Conservation (phyloP, 2,113 vertebrate species). For the Pseudorectes ferrugineus region DNA sequence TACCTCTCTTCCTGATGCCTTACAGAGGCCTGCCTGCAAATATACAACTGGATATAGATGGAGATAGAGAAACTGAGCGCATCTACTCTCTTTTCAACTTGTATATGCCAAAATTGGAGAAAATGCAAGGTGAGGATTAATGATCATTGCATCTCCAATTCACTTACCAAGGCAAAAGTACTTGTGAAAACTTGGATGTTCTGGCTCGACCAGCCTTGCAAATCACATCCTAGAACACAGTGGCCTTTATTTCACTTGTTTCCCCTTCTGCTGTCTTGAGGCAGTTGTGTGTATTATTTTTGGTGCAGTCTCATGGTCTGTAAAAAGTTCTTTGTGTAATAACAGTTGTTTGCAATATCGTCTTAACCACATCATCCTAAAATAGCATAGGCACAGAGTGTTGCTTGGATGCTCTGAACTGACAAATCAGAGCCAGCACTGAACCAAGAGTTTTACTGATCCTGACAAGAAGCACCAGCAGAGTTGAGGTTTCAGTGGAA, state of each 20-base stretch:
- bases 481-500: background rate
- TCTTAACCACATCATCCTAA: background rate
- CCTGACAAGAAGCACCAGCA: background rate
- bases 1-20: background rate
- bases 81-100: constrained; percentile 93
- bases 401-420: background rate
- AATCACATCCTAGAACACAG: background rate
- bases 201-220: background rate
- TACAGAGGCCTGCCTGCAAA: constrained; percentile 91
- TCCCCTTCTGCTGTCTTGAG: background rate
- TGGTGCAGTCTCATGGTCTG: background rate
- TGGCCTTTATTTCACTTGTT: background rate
- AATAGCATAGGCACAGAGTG: background rate
- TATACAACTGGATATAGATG: constrained; percentile 96
- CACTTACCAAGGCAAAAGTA: background rate
- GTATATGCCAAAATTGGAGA: constrained; percentile 91
- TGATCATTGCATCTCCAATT: background rate
- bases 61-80: constrained; percentile 93
- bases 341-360: background rate
- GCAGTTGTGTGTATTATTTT: background rate
- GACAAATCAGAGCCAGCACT: background rate
- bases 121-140: constrained; percentile 90
- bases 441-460: background rate
- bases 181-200: background rate
- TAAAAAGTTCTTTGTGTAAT: background rate